Evolutionary conservation across 1,140 invertebrate species (phyloP).

Genomic region (Drosophila ogumai): DNA sequence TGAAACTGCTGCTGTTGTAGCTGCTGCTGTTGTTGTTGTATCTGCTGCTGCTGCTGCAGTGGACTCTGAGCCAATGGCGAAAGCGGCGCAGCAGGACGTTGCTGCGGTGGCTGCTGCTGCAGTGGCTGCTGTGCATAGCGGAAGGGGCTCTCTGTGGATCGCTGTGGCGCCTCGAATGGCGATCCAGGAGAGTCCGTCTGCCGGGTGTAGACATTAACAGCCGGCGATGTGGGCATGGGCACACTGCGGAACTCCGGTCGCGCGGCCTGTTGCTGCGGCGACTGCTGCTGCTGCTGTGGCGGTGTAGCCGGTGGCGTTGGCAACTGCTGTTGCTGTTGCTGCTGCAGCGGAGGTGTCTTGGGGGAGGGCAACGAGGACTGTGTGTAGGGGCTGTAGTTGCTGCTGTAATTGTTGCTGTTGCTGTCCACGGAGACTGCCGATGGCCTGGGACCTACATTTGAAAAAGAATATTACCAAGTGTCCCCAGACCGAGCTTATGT

Average conservation of each 20-base stretch:
- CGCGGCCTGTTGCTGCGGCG: conserved; percentile 21
- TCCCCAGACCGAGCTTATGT: neutral
- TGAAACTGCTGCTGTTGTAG: conserved; percentile 19
- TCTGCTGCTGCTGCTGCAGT: conserved; percentile 40
- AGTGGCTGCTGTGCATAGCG: conserved; percentile 60
- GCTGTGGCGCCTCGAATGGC: conserved; percentile 59
- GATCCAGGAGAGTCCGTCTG: conserved; percentile 73
- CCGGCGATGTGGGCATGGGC: conserved; percentile 70
- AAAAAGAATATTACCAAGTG: neutral
- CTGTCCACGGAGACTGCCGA: conserved; percentile 28
- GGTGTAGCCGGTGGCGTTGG: conserved; percentile 51
- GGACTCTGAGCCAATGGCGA: conserved; percentile 69
- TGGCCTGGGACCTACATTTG: conserved; percentile 54
- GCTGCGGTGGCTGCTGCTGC: conserved; percentile 41
- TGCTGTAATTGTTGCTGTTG: conserved; percentile 45
- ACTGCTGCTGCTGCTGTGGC: conserved; percentile 47
- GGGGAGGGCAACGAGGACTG: conserved; percentile 18
- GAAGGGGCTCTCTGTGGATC: conserved; percentile 72
- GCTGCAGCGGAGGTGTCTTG: conserved; percentile 46
- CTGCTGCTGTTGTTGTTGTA: conserved; percentile 40
- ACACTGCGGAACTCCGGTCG: conserved; percentile 77
- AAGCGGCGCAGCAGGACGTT: conserved; percentile 45
- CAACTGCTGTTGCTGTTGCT: conserved; percentile 41
- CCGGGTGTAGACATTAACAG: conserved; percentile 73
- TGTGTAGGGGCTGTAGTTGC: conserved; percentile 48